phyloP scores from a whole-genome alignment of 2,797 vertebrate genomes.

The Orestias chungarensis region DNA sequence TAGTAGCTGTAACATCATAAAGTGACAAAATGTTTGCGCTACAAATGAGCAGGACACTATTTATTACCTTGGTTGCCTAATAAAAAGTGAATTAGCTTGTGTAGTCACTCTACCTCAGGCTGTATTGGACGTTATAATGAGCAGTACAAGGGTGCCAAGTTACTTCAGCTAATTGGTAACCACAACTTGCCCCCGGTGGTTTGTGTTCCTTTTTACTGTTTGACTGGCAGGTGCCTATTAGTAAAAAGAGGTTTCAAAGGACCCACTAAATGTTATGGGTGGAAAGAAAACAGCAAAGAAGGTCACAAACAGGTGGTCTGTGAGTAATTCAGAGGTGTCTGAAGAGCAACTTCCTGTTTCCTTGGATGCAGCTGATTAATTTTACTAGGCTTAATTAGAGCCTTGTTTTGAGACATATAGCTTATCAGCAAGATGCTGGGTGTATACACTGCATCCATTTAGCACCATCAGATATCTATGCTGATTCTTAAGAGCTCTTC shows the following conservation, averaged over 20 bases:
- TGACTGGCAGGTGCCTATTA: constrained; percentile 8
- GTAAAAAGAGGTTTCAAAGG: background rate
- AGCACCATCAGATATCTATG: background rate
- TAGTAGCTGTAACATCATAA: background rate
- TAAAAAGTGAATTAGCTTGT: background rate
- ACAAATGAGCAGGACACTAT: background rate
- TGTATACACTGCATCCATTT: background rate
- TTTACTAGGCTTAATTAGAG: constrained; percentile 18
- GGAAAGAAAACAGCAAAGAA: constrained; percentile 5
- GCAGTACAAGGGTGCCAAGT: constrained; percentile 9
- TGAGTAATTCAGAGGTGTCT: constrained; percentile 5
- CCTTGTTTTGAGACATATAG: background rate
- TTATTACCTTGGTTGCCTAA: background rate
- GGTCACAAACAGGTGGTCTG: constrained; percentile 23
- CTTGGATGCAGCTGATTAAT: constrained; percentile 27
- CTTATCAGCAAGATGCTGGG: constrained; percentile 1
- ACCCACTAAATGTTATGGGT: constrained; percentile 13
- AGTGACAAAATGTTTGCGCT: background rate
- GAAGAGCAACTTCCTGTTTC: constrained; percentile 5
- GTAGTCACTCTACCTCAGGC: background rate
- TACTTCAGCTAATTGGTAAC: constrained; percentile 7
- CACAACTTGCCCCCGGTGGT: constrained; percentile 2
- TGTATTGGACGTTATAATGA: constrained; percentile 6
- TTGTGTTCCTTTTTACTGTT: background rate
- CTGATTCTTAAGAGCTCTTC: background rate